Base-by-base conservation (phyloP, 2,888 invertebrate genomes). In the Merodon equestris region DNA sequence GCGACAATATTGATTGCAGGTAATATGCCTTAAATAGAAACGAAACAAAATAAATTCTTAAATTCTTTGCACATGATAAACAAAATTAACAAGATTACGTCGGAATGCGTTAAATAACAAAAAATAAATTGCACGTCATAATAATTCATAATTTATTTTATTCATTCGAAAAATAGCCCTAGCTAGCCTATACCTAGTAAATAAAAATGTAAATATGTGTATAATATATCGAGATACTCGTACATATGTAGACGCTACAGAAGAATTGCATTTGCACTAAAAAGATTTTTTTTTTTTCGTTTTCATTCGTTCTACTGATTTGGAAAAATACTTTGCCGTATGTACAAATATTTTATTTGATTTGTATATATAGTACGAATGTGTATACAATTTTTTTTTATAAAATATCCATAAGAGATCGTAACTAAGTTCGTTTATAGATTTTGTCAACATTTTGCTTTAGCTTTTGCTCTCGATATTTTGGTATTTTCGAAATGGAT, bases 371-470 rank as follows among this genome's bases (percentile, higher is more conserved):
- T 60, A 19, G 38, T 70, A 68, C 53, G 50, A 38, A 51, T 72
- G 18, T 45, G 38, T 70, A 27, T 27, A 27, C 27, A 27, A n/a
- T n/a, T n/a, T n/a, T 27, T 27, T 27, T 7, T 7, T 27, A 15
- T 50, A 50, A 71, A 76, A 54, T 64, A 76, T 61, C 56, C 61
- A 48, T 53, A 71, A 77, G 76, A 77, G 76, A 72, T 77, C 76
- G 72, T 72, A 67, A 53, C 51, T 77, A 61, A 47, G 54, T 72
- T 72, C 61, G 76, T n/a, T n/a, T n/a, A n/a, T n/a, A n/a, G n/a
- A 67, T 76, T 71, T 48, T 10, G 17, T 40, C n/a, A n/a, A n/a
- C n/a, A n/a, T n/a, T n/a, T 18, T 18, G 18, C 19, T 27, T 17
- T 14, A 12, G 36, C 14, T 58, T 47, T 36, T 47, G n/a, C n/a